Conservation (phyloP, 1,140 invertebrate genomes). For the Drosophila elegans region DNA sequence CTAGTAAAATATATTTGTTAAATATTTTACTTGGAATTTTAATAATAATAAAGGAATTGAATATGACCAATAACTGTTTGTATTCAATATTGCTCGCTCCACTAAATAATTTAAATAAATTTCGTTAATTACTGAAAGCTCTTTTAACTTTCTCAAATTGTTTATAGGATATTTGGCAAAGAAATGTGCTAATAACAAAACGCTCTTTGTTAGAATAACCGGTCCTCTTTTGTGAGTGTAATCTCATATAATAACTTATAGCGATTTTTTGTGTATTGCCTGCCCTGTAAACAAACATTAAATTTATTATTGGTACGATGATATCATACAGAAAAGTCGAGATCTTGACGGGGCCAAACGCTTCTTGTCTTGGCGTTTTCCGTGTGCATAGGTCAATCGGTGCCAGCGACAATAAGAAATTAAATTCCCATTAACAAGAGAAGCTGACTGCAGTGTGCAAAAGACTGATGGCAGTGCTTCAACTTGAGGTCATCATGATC, state of each 20-base stretch:
- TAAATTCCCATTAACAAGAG: constrained; percentile 53
- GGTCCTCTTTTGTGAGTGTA: constrained; percentile 36
- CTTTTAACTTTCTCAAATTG: constrained; percentile 10
- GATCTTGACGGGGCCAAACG: constrained; percentile 62
- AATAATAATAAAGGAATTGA: no score
- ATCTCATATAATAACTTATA: constrained; percentile 38
- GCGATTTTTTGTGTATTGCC: constrained; percentile 45
- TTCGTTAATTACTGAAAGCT: constrained; percentile 1
- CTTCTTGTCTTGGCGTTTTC: constrained; percentile 35
- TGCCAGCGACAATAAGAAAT: constrained; percentile 35
- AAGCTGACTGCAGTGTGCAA: constrained; percentile 16
- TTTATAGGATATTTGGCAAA: not conserved
- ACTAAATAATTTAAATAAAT: not conserved
- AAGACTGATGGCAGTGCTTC: constrained; percentile 35
- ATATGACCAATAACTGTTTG: no score
- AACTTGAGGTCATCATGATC: constrained; percentile 43
- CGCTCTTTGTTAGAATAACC: constrained; percentile 42
- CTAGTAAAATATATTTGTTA: no score
- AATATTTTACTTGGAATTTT: no score
- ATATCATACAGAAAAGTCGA: constrained; percentile 37
- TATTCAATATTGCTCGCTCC: not conserved
- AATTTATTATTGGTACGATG: constrained; percentile 34
- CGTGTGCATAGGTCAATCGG: constrained; percentile 30
- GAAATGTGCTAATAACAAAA: constrained; percentile 7
- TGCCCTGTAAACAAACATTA: constrained; percentile 28